Base-by-base conservation (phyloP, 2,113 vertebrate species). In the Salminus brasiliensis region DNA sequence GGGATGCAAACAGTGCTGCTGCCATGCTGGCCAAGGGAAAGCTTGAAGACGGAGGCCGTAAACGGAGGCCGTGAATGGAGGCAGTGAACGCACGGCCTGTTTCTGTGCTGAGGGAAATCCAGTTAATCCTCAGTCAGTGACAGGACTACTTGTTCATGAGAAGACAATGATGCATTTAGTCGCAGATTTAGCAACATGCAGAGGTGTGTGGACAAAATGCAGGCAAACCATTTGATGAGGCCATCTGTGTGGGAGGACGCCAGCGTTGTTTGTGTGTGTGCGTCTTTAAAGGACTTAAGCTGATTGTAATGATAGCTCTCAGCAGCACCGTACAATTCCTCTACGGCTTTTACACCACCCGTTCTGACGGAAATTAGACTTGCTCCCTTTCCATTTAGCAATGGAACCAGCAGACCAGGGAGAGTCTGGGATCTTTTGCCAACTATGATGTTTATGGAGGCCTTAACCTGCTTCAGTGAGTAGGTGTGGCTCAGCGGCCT, bases 251-350 rank as follows among this genome's bases (percentile, higher is more conserved):
- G 29, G 63, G 63, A 30, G n/a, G 75, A 80, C 36, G 68, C n/a
- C n/a, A 45, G 68, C n/a, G n/a, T n/a, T 43, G 18, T 71, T 29
- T 57, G 16, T 79, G 67, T 84, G 67, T 79, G 78, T 80, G 76
- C 41, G n/a, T 60, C 23, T 55, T 23, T 55, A 9, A 23, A 55
- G 10, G 52, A 55, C 23, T 55, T 55, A 55, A 21, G n/a, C 21
- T 55, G 68, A 70, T 32, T n/a, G 47, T 45, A 70, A 32, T 0
- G 15, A 70, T 43, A 70, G 27, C 8, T 30, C n/a, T 10, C n/a
- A 10, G 8, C 23, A n/a, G 7, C n/a, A 39, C 21, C 18, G 18
- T 21, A 45, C 34, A 63, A 34, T 34, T 34, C 60, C 30, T 34
- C 27, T 21, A 34, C 13, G 32, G 27, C n/a, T 5, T 60, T 21